Percentiles rank a stretch among this genome's conserved stretches.
Conservation (phyloP, 2,797 vertebrate genomes). For the Hoplostethus mediterraneus region DNA sequence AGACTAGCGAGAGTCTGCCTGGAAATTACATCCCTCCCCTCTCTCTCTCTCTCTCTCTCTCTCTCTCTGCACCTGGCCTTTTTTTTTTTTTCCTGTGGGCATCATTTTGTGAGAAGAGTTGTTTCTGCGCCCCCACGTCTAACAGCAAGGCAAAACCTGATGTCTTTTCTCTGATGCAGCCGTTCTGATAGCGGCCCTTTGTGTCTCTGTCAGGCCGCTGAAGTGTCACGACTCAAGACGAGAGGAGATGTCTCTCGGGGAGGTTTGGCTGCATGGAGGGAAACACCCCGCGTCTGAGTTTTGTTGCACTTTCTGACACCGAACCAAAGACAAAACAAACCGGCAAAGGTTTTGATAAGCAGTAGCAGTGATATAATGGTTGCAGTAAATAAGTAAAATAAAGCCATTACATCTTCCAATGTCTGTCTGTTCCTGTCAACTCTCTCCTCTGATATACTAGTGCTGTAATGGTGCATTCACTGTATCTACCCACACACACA, state of each 20-base stretch:
- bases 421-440: too few relatives aligned
- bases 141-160: not conserved
- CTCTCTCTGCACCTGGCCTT: not conserved
- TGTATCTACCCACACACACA: too few relatives aligned
- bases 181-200: not conserved
- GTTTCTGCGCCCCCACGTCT: not conserved
- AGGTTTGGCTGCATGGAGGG: conserved; percentile 14
- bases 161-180: not conserved
- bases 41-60: conserved; percentile 37
- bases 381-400: not conserved
- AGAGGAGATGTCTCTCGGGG: conserved; percentile 26
- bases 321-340: too few relatives aligned
- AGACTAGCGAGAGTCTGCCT: conserved; percentile 42
- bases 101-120: conserved; percentile 35
- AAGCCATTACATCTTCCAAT: too few relatives aligned
- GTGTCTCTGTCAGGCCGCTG: conserved; percentile 19
- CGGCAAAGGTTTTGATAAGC: not conserved
- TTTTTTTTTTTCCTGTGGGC: not conserved
- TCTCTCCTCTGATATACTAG: too few relatives aligned
- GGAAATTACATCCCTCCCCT: conserved; percentile 22
- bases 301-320: too few relatives aligned
- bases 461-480: too few relatives aligned
- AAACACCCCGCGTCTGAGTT: conserved; percentile 11
- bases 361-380: not conserved
- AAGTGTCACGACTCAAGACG: conserved; percentile 40